Percentiles rank a stretch among this genome's conserved stretches.
Evolutionary conservation across 1,140 invertebrate genomes (phyloP).

Genomic region (Phortica variegata): DNA sequence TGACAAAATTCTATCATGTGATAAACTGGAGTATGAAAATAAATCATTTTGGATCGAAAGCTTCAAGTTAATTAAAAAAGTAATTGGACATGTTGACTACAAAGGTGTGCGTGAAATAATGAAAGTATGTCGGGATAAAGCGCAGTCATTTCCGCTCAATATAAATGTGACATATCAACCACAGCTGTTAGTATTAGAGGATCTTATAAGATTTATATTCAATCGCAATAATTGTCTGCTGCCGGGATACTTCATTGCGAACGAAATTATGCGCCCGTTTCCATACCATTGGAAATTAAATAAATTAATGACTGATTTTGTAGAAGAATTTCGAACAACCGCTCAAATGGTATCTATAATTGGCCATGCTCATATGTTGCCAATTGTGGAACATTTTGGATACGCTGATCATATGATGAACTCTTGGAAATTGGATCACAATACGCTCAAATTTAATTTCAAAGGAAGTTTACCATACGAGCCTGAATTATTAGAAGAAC

Average conservation of each 20-base stretch:
- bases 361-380: slow-evolving; percentile 85
- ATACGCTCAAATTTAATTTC: slow-evolving; percentile 81
- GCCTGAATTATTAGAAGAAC: slow-evolving; percentile 84
- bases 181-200: slow-evolving; percentile 77
- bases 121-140: slow-evolving; percentile 89
- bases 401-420: slow-evolving; percentile 85
- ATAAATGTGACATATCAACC: slow-evolving; percentile 77
- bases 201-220: slow-evolving; percentile 85
- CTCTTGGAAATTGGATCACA: slow-evolving; percentile 88
- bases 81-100: slow-evolving; percentile 90
- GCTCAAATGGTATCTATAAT: slow-evolving; percentile 95
- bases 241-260: slow-evolving; percentile 92
- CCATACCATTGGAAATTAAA: slow-evolving; percentile 92
- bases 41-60: slow-evolving; percentile 84
- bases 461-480: slow-evolving; percentile 93
- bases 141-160: slow-evolving; percentile 72
- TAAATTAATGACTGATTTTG: slow-evolving; percentile 80
- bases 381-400: slow-evolving; percentile 90
- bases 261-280: slow-evolving; percentile 89
- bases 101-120: slow-evolving; percentile 91
- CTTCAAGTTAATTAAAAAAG: slow-evolving; percentile 80
- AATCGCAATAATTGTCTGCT: slow-evolving; percentile 88
- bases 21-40: slow-evolving; percentile 75
- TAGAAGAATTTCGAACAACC: slow-evolving; percentile 86
- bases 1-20: slow-evolving; percentile 77